phyloP scores from a whole-genome alignment of 2,113 vertebrate genomes.

The Emydura subglobosa region DNA sequence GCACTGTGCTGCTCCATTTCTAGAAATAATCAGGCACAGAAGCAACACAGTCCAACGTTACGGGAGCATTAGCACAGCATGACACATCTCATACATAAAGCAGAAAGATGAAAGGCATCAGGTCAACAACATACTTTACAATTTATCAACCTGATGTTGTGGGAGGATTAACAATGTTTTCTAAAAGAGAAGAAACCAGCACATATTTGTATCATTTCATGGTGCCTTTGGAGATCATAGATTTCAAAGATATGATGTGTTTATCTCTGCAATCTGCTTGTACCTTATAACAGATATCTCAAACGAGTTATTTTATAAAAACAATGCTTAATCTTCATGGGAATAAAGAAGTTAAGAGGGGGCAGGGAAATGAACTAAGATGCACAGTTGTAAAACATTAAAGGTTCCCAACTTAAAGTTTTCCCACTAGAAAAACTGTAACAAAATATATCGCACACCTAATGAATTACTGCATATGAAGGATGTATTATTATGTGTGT shows the following conservation, averaged over 20 bases:
- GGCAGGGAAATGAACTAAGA: background rate
- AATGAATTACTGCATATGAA: fast-evolving
- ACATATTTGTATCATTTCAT: background rate
- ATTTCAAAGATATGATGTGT: background rate
- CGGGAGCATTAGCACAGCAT: background rate
- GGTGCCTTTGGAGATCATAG: background rate
- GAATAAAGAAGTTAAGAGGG: background rate
- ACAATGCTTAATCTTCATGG: background rate
- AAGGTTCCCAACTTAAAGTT: background rate
- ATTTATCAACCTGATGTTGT: background rate
- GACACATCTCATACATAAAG: background rate
- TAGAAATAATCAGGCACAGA: constrained; percentile 26
- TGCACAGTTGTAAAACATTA: background rate
- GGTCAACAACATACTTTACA: fast-evolving
- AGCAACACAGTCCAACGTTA: background rate
- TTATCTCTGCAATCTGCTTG: background rate
- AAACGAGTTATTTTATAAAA: background rate
- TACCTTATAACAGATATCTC: background rate
- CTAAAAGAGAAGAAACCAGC: background rate
- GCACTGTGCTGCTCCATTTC: constrained; percentile 12
- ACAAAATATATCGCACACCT: fast-evolving
- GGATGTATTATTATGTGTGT: background rate
- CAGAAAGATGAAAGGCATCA: background rate
- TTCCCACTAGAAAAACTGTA: background rate
- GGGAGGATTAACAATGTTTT: background rate